phyloP scores from a whole-genome alignment of 2,797 vertebrate genomes.

The Crenichthys baileyi region DNA sequence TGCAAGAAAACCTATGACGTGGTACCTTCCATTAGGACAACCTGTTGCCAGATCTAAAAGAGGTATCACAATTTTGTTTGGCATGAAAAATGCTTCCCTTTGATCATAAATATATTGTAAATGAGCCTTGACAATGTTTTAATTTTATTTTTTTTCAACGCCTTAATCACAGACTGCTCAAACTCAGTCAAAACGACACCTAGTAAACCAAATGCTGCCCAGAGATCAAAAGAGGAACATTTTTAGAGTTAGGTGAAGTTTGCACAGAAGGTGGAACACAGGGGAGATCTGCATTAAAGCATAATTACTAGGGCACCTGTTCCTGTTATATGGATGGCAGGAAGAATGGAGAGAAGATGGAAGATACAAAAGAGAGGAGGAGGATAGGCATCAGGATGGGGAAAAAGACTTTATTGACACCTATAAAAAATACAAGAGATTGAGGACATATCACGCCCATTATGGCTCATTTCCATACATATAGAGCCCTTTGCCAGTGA shows the following conservation, averaged over 20 bases:
- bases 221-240: slow-evolving; percentile 4
- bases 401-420: slow-evolving; percentile 60
- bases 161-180: no score
- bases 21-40: not conserved
- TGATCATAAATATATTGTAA: not conserved
- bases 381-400: slow-evolving; percentile 26
- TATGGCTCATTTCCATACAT: slow-evolving; percentile 82
- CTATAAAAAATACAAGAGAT: slow-evolving; percentile 74
- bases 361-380: not conserved
- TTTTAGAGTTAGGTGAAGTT: slow-evolving; percentile 16
- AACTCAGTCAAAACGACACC: not conserved
- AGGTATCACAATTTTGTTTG: no score
- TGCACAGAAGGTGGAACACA: slow-evolving; percentile 32
- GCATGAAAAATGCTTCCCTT: not conserved
- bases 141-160: not conserved
- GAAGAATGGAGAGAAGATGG: slow-evolving; percentile 13
- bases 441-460: slow-evolving; percentile 79
- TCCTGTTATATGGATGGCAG: slow-evolving; percentile 65
- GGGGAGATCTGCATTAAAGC: slow-evolving; percentile 61
- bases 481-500: slow-evolving; percentile 67
- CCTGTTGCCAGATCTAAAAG: not conserved
- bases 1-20: not conserved
- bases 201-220: not conserved
- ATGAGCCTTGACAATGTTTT: no score
- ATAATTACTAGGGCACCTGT: slow-evolving; percentile 76